These are phyloP conservation scores for Helostoma temminkii DNA, from an alignment of 2,797 vertebrate genomes.

Conservation along the genomic window DNA sequence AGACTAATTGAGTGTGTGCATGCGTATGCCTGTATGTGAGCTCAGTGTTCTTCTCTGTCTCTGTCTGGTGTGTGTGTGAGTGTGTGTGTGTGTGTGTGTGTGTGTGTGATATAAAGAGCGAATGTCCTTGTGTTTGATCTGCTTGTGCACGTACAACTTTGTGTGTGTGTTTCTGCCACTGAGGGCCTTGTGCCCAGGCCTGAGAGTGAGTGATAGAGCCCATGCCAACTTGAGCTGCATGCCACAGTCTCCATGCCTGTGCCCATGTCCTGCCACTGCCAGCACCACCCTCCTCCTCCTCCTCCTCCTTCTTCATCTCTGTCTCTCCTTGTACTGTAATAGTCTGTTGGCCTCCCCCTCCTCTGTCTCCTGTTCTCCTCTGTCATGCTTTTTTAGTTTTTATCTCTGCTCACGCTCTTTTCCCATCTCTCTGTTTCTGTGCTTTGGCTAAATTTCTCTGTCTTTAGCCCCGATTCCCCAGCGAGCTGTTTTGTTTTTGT, in stretches of 20 bases:
- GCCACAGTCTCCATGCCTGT: slow-evolving; percentile 73
- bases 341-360: slow-evolving; percentile 39
- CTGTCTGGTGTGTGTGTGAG: slow-evolving; percentile 37
- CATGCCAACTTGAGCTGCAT: slow-evolving; percentile 77
- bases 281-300: slow-evolving; percentile 43
- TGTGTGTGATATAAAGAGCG: slow-evolving; percentile 43
- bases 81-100: slow-evolving; percentile 38
- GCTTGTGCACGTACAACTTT: slow-evolving; percentile 41
- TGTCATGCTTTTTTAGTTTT: slow-evolving; percentile 51
- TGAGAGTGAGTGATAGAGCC: slow-evolving; percentile 81
- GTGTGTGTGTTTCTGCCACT: slow-evolving; percentile 46
- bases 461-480: slow-evolving; percentile 46
- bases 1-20: slow-evolving; percentile 72
- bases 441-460: slow-evolving; percentile 60
- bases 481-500: slow-evolving; percentile 13
- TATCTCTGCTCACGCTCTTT: slow-evolving; percentile 54
- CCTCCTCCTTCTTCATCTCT: slow-evolving; percentile 22
- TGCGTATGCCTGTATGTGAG: slow-evolving; percentile 65
- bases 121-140: slow-evolving; percentile 77
- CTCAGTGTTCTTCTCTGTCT: slow-evolving; percentile 64
- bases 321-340: slow-evolving; percentile 47
- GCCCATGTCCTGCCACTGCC: slow-evolving; percentile 71
- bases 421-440: slow-evolving; percentile 21
- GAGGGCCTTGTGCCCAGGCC: slow-evolving; percentile 78
- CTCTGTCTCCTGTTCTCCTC: slow-evolving; percentile 13